These are phyloP conservation scores for Phyto melanocephala DNA, from an alignment of 2,888 invertebrate genomes.

Conservation along the genomic window DNA sequence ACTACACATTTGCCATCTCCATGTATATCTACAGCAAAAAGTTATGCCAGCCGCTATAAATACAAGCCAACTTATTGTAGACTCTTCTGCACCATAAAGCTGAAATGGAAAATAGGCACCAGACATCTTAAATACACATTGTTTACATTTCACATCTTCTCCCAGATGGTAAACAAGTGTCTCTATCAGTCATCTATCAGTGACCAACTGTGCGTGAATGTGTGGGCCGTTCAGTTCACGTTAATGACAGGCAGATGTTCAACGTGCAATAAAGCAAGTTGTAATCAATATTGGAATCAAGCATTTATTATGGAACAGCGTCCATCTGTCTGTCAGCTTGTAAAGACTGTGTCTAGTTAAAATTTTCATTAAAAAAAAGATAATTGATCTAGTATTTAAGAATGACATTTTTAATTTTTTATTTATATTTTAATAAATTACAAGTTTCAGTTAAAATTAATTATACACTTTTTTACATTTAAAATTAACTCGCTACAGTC, in stretches of 20 bases:
- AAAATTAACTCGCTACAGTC: no score
- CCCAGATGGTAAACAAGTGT: not conserved
- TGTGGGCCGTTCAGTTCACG: slow-evolving; percentile 2
- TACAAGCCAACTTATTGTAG: not conserved
- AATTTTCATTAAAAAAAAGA: no score
- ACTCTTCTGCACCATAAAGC: not conserved
- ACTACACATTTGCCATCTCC: no score
- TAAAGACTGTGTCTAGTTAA: not conserved
- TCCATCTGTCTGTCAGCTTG: not conserved
- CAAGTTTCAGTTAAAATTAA: no score
- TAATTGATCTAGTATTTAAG: no score
- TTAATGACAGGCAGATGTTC: slow-evolving; percentile 28
- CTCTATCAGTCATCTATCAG: not conserved
- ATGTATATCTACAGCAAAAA: not conserved
- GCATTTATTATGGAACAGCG: not conserved
- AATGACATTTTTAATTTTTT: no score
- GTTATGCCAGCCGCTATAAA: not conserved
- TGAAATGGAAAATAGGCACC: not conserved
- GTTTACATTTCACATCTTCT: not conserved
- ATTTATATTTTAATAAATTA: no score
- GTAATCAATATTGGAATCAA: not conserved
- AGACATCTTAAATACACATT: not conserved
- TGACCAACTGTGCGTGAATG: not conserved
- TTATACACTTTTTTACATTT: no score
- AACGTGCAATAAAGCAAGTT: not conserved